phyloP scores from a whole-genome alignment of 2,113 vertebrate genomes.

The Aptenodytes patagonicus region DNA sequence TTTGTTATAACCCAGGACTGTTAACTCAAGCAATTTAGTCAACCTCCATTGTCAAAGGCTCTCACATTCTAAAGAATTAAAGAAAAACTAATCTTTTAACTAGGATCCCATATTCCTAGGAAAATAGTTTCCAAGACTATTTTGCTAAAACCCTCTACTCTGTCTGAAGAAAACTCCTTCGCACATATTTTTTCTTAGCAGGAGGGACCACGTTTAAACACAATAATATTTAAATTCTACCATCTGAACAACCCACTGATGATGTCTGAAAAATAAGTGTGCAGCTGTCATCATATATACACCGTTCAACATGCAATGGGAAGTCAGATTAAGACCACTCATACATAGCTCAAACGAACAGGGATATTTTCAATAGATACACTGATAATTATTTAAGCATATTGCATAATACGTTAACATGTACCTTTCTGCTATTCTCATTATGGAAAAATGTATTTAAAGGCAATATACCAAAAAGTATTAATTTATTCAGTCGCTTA shows the following conservation, averaged over 20 bases:
- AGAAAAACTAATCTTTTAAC: background rate
- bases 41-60: background rate
- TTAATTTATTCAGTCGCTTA: background rate
- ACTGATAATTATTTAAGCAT: background rate
- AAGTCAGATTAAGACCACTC: background rate
- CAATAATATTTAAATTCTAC: background rate
- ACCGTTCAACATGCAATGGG: background rate
- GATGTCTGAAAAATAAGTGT: background rate
- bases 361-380: background rate
- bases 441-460: background rate
- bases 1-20: background rate
- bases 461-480: background rate
- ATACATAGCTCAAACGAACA: background rate
- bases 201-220: background rate
- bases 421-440: background rate
- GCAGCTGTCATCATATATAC: background rate
- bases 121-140: background rate
- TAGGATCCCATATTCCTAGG: background rate
- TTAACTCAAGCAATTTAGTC: background rate
- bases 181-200: background rate
- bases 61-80: background rate
- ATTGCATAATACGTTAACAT: background rate
- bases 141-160: background rate
- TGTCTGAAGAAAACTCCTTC: background rate
- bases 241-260: background rate